Evolutionary conservation across 2,797 vertebrate genomes (phyloP), one percentile per base, ranked within the genome.

Genomic region (Phrynocephalus vlangalii): DNA sequence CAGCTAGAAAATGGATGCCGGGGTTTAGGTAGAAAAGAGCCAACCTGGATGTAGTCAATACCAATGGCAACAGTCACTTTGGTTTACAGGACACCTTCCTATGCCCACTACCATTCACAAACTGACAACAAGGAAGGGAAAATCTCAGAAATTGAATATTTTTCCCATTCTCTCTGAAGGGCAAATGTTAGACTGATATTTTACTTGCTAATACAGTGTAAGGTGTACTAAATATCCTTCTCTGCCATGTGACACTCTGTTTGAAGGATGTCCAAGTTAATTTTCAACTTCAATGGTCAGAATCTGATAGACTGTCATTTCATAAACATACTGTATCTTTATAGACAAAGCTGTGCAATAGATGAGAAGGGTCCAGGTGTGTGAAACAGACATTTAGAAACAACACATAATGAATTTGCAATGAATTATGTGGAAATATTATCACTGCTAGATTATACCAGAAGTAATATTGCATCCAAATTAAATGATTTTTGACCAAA

Each of bases 291-390:
- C 73, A 75, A 8, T 87, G 48, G 88, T 52, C 50, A 77, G 60
- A 0, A 60, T 67, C 1, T 63, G 50, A 85, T 48, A 86, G 88
- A 88, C 0, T 77, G 63, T 67, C 68, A 90, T 89, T 93, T 86
- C 26, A 89, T 24, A 88, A 79, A 81, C 2, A 2, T 77, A 44
- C 38, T 44, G 38, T 44, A 72, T 78, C 88, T 90, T 86, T 72
- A 22, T 79, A 67, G 24, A 87, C 89, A 75, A 86, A 91, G 33
- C 26, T 83, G 77, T 26, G 63, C 9, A 24, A 33, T 85, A 33
- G 20, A 63, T 20, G 18, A 86, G 1, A 87, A 82, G 3, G 3
- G 16, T 60, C 85, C 1, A 20, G 20, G 73, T 63, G 7, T 66
- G 56, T 28, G 33, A 82, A 30, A 1, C 1, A 70, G 15, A 75